Evolutionary conservation across 2,113 vertebrate species (phyloP), one percentile per base, ranked within the genome.

Genomic region (Gadus macrocephalus): DNA sequence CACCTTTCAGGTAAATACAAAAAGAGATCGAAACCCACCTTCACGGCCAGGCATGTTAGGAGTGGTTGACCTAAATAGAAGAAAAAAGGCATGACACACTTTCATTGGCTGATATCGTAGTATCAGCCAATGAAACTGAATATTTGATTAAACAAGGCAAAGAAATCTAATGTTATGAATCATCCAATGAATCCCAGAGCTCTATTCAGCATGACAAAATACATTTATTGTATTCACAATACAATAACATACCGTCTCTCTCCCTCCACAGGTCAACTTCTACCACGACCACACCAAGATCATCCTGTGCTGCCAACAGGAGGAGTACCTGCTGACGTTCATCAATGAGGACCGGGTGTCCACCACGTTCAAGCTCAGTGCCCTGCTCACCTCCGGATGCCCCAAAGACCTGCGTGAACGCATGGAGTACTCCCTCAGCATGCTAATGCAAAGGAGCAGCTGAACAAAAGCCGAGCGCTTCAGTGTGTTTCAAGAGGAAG

Each of bases 271-370:
- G 97, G 95, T 99, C 69, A 99, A 99, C 80, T 99, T 99, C 85
- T 98, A 99, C 79, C 97, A 99, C 0, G 96, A 99, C 85, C 97
- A 99, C 88, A 99, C 97, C 0, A 99, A 99, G 88, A 94, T 99
- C 63, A 98, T 99, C 62, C 92, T 99, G 78, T 96, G 95, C 73
- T 96, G 89, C 86, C 95, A 96, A 81, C 94, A 77, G 69, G 95
- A 98, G 8, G 96, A 98, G 64, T 97, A 98, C 83, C 90, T 97
- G 74, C 92, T 99, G 75, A 99, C 96, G 0, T 99, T 98, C 87
- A 98, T 99, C 86, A 99, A 98, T 3, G 96, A 98, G 82, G 97
- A 99, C 8, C 92, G 97, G 5, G 83, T 96, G 72, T 98, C 97
- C 15, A 93, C 95, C 70, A 96, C 95, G 3, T 95, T 97, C 85